Percentiles rank a stretch among this genome's conserved stretches.
phyloP scores from a whole-genome alignment of 2,797 vertebrate genomes.

The Buceros bicornis region DNA sequence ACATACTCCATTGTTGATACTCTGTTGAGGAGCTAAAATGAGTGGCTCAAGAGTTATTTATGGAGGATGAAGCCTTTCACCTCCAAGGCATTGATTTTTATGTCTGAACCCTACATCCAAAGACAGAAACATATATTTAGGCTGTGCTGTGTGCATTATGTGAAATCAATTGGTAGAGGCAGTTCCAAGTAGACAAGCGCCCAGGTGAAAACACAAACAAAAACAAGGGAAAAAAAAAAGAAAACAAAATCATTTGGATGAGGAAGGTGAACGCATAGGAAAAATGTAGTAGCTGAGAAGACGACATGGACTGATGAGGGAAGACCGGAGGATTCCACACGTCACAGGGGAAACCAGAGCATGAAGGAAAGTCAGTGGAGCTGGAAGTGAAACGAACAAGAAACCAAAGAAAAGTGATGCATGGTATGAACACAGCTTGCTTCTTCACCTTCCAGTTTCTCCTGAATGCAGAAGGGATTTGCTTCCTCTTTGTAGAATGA shows the following conservation, averaged over 20 bases:
- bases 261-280: neutral
- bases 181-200: neutral
- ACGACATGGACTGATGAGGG: neutral
- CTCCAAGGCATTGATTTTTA: constrained; percentile 42
- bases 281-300: neutral
- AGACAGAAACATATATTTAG: constrained; percentile 10
- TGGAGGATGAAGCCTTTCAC: neutral
- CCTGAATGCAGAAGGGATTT: neutral
- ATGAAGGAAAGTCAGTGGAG: neutral
- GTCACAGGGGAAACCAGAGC: neutral
- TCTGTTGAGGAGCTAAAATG: neutral
- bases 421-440: neutral
- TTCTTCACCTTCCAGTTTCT: neutral
- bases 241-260: neutral
- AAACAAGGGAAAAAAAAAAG: neutral
- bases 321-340: neutral
- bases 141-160: neutral
- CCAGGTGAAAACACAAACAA: neutral
- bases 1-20: neutral
- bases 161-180: constrained; percentile 32
- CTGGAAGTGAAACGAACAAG: neutral
- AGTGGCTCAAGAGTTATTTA: constrained; percentile 40
- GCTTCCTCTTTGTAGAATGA: neutral
- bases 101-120: neutral
- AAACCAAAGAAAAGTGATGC: neutral